Base-by-base conservation (phyloP, 2,888 invertebrate genomes). In the Venustoraphidia nigricollis region DNA sequence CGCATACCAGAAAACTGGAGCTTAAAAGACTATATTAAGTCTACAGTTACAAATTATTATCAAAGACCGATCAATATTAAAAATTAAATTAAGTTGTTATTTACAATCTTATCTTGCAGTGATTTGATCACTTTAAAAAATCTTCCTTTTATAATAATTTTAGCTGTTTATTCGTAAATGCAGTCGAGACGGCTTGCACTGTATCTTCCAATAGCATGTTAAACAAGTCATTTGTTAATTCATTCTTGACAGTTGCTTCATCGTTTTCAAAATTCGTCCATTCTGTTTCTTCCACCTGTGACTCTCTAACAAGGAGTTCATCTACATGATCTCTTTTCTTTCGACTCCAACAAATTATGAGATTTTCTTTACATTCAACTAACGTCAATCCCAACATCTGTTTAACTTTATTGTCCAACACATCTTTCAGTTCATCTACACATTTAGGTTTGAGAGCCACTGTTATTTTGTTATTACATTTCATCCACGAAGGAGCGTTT, bases 251-350 rank as follows among this genome's bases (percentile, higher is more conserved):
- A 37, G 76, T 71, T 14, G 75, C 66, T 61, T 85, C 84, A 58
- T 85, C 84, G 44, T 73, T 66, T 59, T 82, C 79, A 59, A 81
- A 85, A 59, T 79, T 79, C 1, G 79, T 77, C 85, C 86, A 87
- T 53, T 77, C 75, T 10, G 73, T 68, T 59, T 86, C 84, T 57
- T 85, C 84, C 45, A 76, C 77, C 55, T 77, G 78, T 45, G 81
- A 72, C 62, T 85, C 85, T 49, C 77, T 69, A 35, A 83, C 76
- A 48, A 85, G 66, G 49, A 84, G 71, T 57, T 81, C 80, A 59
- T 86, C 84, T 2, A 85, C 81, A 53, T 77, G 72, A 61, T 85
- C 83, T 41, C 77, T 65, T 55, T 78, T 76, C 55, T 79, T 79
- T 14, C 75, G 67, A 53, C 76, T 77, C 71, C 79, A 78, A 51